Percentiles rank a stretch among this genome's conserved stretches.
Conservation (phyloP, 2,113 vertebrate species). For the Tympanuchus pallidicinctus region DNA sequence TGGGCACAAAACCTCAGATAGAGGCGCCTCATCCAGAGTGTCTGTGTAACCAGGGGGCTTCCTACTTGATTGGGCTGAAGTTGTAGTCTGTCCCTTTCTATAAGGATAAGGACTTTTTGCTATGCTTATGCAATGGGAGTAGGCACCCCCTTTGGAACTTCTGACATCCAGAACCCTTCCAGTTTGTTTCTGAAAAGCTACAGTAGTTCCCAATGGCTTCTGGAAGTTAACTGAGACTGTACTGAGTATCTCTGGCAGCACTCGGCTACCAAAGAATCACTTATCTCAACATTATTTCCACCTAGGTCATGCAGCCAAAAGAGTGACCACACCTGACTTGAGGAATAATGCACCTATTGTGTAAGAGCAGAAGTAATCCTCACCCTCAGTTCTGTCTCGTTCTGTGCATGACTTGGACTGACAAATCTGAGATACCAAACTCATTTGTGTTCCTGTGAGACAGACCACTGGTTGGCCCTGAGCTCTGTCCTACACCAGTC, state of each 20-base stretch:
- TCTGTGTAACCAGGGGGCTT: neutral
- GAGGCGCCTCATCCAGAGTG: neutral
- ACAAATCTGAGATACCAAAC: neutral
- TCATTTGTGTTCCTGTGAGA: neutral
- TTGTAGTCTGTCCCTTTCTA: neutral
- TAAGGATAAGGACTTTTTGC: neutral
- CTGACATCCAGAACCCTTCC: neutral
- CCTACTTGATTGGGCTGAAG: neutral
- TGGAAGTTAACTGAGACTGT: neutral
- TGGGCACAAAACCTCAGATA: neutral
- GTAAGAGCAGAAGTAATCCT: neutral
- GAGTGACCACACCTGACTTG: neutral
- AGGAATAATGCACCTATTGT: neutral
- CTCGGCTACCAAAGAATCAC: neutral
- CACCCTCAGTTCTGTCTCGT: neutral
- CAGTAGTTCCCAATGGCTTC: neutral
- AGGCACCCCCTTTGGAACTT: neutral
- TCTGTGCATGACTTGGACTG: neutral
- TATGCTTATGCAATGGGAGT: neutral
- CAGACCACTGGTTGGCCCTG: neutral
- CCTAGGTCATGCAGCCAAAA: neutral
- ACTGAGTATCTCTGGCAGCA: neutral
- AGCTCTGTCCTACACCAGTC: neutral
- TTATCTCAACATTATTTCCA: neutral
- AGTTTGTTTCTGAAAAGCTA: neutral